A percentile compares a stretch with the other conserved stretches of the same genome.
Evolutionary conservation across 2,113 vertebrate species (phyloP).

Genomic region (Bothrops jararaca): DNA sequence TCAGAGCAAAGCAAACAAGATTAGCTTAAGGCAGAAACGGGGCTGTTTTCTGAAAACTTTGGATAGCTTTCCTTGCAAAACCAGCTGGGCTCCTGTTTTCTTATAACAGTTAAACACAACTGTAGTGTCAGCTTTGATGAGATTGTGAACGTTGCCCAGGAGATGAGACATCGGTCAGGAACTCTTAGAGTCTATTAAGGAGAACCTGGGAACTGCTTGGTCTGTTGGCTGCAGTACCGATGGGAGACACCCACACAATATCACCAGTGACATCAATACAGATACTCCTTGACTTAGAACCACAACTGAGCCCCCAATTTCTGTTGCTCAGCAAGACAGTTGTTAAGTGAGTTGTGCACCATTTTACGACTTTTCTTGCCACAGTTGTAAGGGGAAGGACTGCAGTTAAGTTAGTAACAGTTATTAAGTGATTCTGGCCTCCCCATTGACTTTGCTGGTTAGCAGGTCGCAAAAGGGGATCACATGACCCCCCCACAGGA

Average conservation of each 20-base stretch:
- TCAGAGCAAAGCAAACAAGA: background rate
- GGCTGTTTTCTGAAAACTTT: background rate
- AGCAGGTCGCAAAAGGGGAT: no score
- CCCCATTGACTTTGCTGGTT: no score
- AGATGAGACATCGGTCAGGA: conserved; percentile 91
- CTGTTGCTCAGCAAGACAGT: no score
- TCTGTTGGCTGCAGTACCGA: conserved; percentile 96
- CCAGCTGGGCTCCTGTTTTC: rapidly evolving
- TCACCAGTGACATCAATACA: conserved; percentile 95
- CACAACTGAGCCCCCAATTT: no score
- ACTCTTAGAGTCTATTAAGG: conserved; percentile 92
- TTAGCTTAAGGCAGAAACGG: background rate
- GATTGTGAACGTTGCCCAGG: conserved; percentile 81
- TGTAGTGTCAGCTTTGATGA: conserved; percentile 88
- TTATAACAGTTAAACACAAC: conserved; percentile 86
- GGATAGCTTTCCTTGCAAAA: background rate
- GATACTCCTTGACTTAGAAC: conserved; percentile 57
- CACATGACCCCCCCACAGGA: no score
- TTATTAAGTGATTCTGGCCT: no score
- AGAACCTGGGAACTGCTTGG: conserved; percentile 95
- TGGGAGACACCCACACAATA: conserved; percentile 87
- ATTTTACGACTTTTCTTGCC: no score
- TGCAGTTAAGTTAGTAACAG: no score
- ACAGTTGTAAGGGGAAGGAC: no score
- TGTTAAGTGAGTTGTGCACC: no score